Base-by-base conservation (phyloP, 2,113 vertebrate species). In the Spea multiplicata region DNA sequence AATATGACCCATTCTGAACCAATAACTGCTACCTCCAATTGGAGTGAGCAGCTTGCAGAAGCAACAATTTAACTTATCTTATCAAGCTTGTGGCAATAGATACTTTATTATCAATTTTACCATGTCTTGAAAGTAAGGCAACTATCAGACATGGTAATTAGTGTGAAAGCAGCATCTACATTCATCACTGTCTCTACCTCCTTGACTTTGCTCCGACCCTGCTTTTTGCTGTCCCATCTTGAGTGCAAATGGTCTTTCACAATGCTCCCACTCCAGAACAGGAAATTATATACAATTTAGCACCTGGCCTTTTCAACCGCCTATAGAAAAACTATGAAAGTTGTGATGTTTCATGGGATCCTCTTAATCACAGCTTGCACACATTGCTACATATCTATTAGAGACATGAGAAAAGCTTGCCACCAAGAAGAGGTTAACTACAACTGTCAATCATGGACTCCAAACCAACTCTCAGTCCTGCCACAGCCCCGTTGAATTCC, bases 401-500 rank as follows among this genome's bases (percentile, higher is more conserved):
- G 73, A 74, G 78, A 67, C 16, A 50, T 44, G 49, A 12, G 69
- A 55, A 14, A 45, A 50, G 59, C 44, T 55, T 5, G 9, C 13
- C 5, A 78, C 76, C 72, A 47, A 16, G 74, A 80, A 86, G 87
- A 84, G 84, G 86, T 85, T 85, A 86, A 85, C 30, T 30, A 30
- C 4, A 0, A 0, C 62, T 76, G 83, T 81, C 6, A 79, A 75
- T 55, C 82, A 50, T 52, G 53, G 47, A 44, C 59, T 74, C 7
- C 5, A 44, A 16, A 10, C 44, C n/a, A 12, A 48, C 8, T 45
- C 9, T 17, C 46, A 45, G 66, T 66, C 59, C 72, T 59, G 66
- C 61, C 50, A 76, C 65, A 44, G 3, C 55, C 12, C 57, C 50
- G 48, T 62, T 82, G 81, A 30, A 65, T 83, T 84, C 80, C 83